These are phyloP conservation scores for Betta splendens DNA, from an alignment of 2,797 vertebrate species.

Conservation along the genomic window DNA sequence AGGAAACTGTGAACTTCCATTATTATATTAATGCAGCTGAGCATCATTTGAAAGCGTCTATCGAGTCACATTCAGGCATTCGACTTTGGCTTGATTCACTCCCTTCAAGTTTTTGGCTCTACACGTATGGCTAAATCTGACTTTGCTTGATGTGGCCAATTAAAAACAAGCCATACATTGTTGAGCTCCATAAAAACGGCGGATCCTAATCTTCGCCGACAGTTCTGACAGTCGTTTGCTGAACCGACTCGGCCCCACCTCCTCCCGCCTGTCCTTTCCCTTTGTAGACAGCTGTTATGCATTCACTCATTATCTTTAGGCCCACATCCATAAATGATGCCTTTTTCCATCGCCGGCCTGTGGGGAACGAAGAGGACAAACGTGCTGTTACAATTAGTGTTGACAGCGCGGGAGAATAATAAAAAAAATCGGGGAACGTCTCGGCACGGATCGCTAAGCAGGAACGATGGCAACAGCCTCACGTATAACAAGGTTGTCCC, in stretches of 20 bases:
- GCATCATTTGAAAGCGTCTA: no score
- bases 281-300: slow-evolving; percentile 1
- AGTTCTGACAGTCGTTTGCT: background rate
- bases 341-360: background rate
- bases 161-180: background rate
- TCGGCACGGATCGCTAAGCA: background rate
- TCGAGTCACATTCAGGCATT: no score
- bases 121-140: background rate
- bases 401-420: no score
- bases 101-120: no score
- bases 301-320: slow-evolving; percentile 4
- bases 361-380: slow-evolving; percentile 5
- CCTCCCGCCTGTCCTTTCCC: background rate
- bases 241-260: background rate
- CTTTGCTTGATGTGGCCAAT: background rate
- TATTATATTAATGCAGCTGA: no score
- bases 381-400: background rate
- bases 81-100: no score
- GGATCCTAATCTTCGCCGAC: background rate
- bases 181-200: background rate
- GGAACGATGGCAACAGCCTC: slow-evolving; percentile 3
- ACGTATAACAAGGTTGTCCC: background rate
- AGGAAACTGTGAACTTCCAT: no score
- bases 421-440: background rate
- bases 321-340: slow-evolving; percentile 1